These are phyloP conservation scores for Anoplopoma fimbria DNA, from an alignment of 2,113 vertebrate species.

Conservation along the genomic window DNA sequence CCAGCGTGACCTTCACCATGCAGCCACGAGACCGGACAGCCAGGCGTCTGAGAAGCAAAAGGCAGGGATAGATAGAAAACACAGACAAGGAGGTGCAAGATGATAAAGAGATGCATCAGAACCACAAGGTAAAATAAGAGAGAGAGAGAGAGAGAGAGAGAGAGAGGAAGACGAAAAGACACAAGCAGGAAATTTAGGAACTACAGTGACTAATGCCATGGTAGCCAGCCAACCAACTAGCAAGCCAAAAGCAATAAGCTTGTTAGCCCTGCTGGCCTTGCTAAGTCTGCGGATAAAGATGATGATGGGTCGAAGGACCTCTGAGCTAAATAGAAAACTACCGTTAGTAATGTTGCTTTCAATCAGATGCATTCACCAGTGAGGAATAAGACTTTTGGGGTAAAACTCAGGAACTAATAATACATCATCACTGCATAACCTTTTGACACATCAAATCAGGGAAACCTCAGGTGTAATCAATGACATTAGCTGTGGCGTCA, in stretches of 20 bases:
- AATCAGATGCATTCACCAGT: background rate
- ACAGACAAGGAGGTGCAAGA: background rate
- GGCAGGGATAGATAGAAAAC: background rate
- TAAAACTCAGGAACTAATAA: background rate
- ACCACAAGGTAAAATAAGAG: background rate
- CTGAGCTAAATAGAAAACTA: conserved; percentile 32
- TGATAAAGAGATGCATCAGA: background rate
- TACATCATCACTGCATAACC: background rate
- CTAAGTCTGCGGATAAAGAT: conserved; percentile 36
- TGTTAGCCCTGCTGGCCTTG: conserved; percentile 21
- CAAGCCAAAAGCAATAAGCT: conserved; percentile 39
- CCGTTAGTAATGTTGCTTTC: background rate
- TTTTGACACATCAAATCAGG: background rate
- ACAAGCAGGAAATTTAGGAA: background rate
- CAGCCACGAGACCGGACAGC: conserved; percentile 61
- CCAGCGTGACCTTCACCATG: conserved; percentile 49
- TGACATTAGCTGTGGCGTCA: background rate
- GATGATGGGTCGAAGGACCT: conserved; percentile 11
- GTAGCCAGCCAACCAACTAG: conserved; percentile 9
- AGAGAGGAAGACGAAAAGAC: background rate
- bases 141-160: background rate
- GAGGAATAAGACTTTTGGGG: background rate
- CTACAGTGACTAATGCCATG: conserved; percentile 4
- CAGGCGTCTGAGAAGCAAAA: conserved; percentile 15
- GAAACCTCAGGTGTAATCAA: too few species aligned